These are phyloP conservation scores for Caranx ignobilis DNA, from an alignment of 2,113 vertebrate genomes.

Conservation along the genomic window DNA sequence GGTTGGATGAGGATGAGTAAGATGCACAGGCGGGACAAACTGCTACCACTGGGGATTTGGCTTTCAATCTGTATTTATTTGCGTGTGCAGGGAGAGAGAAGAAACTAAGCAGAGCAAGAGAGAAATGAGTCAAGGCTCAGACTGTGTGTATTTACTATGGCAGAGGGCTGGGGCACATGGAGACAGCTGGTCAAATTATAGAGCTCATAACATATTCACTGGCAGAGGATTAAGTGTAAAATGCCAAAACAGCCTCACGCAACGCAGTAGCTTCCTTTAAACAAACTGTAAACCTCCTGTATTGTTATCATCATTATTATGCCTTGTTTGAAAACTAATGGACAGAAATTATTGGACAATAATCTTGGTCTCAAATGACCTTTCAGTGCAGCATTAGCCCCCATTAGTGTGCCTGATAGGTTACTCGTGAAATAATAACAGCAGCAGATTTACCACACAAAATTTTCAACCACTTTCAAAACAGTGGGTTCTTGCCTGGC, in stretches of 20 bases:
- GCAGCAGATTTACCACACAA: too few relatives aligned
- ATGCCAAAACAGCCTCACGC: not conserved
- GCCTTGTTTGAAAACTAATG: not conserved
- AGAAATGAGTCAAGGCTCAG: slow-evolving; percentile 43
- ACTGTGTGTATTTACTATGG: slow-evolving; percentile 38
- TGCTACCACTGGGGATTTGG: slow-evolving; percentile 9
- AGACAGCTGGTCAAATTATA: slow-evolving; percentile 43
- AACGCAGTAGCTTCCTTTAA: not conserved
- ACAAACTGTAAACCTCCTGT: not conserved
- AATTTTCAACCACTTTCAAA: too few relatives aligned
- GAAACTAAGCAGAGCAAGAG: slow-evolving; percentile 7
- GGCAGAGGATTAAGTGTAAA: slow-evolving; percentile 15
- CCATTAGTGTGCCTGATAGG: too few relatives aligned
- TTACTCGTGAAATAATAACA: too few relatives aligned
- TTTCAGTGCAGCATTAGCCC: too few relatives aligned
- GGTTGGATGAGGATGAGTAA: slow-evolving; percentile 38
- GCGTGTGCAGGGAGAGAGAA: not conserved
- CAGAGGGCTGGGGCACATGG: slow-evolving; percentile 13
- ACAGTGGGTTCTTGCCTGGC: too few relatives aligned
- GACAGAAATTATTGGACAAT: not conserved
- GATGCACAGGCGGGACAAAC: not conserved
- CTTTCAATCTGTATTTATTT: slow-evolving; percentile 18
- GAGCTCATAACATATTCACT: slow-evolving; percentile 32
- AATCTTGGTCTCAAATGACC: not conserved
- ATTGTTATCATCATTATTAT: too few relatives aligned